Evolutionary conservation across 1,140 invertebrate genomes (phyloP).

Genomic region (Drosophila funebris): DNA sequence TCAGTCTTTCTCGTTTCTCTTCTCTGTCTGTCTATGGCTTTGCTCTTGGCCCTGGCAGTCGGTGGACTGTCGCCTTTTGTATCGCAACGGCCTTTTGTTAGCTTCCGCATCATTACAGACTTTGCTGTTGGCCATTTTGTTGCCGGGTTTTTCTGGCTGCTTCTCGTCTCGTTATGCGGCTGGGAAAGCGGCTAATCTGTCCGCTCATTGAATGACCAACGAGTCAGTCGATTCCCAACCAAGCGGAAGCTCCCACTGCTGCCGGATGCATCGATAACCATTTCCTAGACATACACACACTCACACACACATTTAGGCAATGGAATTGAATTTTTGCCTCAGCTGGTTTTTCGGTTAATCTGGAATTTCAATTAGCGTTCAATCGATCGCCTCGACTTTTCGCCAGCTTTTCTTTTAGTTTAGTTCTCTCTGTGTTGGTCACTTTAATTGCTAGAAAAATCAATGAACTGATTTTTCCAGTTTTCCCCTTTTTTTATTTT

Average conservation of each 20-base stretch:
- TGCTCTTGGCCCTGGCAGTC: constrained; percentile 17
- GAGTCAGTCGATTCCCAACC: constrained; percentile 38
- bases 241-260: constrained; percentile 64
- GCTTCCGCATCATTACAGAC: constrained; percentile 76
- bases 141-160: constrained; percentile 1
- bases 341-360: constrained; percentile 11
- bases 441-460: constrained; percentile 40
- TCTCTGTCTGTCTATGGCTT: not conserved
- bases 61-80: constrained; percentile 41
- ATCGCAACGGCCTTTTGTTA: constrained; percentile 61
- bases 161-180: constrained; percentile 45
- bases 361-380: constrained; percentile 73
- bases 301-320: constrained; percentile 3
- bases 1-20: not conserved
- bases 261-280: constrained; percentile 79
- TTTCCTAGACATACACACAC: constrained; percentile 43
- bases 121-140: constrained; percentile 60
- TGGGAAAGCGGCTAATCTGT: constrained; percentile 64
- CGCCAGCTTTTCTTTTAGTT: not conserved
- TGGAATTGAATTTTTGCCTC: constrained; percentile 28
- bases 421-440: not conserved
- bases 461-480: constrained; percentile 25
- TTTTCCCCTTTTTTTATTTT: not conserved
- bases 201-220: constrained; percentile 60
- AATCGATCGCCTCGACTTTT: constrained; percentile 14